Conservation (phyloP, 1,140 invertebrate species). For the Lordiphosa stackelbergi region DNA sequence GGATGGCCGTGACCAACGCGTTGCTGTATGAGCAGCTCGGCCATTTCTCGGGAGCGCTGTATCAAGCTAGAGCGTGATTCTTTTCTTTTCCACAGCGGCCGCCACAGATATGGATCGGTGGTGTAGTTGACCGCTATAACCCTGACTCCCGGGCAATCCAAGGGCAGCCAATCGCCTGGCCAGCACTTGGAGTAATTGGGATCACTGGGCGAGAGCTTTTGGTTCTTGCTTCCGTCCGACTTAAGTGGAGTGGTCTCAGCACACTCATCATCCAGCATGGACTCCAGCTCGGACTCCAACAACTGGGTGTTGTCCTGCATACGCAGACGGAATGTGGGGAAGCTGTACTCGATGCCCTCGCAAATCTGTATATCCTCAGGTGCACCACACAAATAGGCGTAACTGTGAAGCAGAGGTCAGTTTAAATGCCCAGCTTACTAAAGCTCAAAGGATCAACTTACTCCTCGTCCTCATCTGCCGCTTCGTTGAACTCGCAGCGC, state of each 20-base stretch:
- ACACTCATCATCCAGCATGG: conserved; percentile 44
- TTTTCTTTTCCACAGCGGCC: conserved; percentile 83
- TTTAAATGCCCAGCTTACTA: background rate
- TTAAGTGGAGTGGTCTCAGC: conserved; percentile 21
- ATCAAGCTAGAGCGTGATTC: conserved; percentile 81
- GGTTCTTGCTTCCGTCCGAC: conserved; percentile 16
- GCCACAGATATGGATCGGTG: conserved; percentile 83
- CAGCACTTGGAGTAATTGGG: conserved; percentile 81
- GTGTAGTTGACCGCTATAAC: conserved; percentile 85
- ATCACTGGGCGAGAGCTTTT: conserved; percentile 61
- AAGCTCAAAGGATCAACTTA: conserved; percentile 5
- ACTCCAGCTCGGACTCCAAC: conserved; percentile 52
- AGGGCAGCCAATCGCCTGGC: conserved; percentile 83
- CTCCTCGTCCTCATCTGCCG: conserved; percentile 41
- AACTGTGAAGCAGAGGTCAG: conserved; percentile 20
- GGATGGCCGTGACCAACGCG: conserved; percentile 81
- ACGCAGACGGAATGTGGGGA: conserved; percentile 70
- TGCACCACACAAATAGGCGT: conserved; percentile 59
- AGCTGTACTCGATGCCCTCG: conserved; percentile 72
- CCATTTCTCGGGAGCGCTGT: conserved; percentile 83
- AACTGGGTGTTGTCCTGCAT: conserved; percentile 62
- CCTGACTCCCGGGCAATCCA: conserved; percentile 82
- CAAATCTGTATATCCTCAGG: conserved; percentile 64
- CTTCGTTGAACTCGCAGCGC: conserved; percentile 23
- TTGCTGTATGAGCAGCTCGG: conserved; percentile 79